phyloP scores from a whole-genome alignment of 2,888 invertebrate genomes.

The Melangyna quadrimaculata region DNA sequence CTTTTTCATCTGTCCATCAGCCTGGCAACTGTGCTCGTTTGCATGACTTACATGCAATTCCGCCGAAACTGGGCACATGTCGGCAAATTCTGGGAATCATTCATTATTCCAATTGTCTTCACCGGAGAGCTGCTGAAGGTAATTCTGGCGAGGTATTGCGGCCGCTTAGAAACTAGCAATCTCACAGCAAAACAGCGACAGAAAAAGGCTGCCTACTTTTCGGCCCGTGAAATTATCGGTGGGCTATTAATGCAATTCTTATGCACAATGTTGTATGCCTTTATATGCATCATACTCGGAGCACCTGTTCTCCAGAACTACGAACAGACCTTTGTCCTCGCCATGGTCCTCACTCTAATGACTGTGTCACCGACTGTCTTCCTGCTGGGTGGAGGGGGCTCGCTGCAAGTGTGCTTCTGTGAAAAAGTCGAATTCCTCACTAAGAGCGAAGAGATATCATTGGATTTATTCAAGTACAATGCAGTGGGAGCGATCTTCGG shows the following conservation, averaged over 20 bases:
- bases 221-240: slow-evolving; percentile 76
- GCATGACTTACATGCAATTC: slow-evolving; percentile 80
- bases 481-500: slow-evolving; percentile 83
- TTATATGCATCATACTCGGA: slow-evolving; percentile 80
- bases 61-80: slow-evolving; percentile 78
- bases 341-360: slow-evolving; percentile 78
- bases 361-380: slow-evolving; percentile 80
- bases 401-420: slow-evolving; percentile 80
- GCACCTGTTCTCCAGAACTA: slow-evolving; percentile 80
- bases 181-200: slow-evolving; percentile 77
- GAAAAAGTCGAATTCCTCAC: slow-evolving; percentile 79
- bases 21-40: slow-evolving; percentile 78
- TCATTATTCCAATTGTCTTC: slow-evolving; percentile 79
- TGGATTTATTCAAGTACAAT: slow-evolving; percentile 80
- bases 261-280: slow-evolving; percentile 78
- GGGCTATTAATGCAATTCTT: slow-evolving; percentile 78
- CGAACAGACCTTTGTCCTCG: slow-evolving; percentile 80
- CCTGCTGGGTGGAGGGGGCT: slow-evolving; percentile 79
- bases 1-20: slow-evolving; percentile 80
- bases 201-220: slow-evolving; percentile 76
- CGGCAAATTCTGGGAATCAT: slow-evolving; percentile 79
- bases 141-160: slow-evolving; percentile 77
- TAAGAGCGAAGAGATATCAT: slow-evolving; percentile 78
- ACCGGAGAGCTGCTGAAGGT: slow-evolving; percentile 78
- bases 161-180: slow-evolving; percentile 75